Base-by-base conservation (phyloP, 2,113 vertebrate species). In the Melanerpes formicivorus region DNA sequence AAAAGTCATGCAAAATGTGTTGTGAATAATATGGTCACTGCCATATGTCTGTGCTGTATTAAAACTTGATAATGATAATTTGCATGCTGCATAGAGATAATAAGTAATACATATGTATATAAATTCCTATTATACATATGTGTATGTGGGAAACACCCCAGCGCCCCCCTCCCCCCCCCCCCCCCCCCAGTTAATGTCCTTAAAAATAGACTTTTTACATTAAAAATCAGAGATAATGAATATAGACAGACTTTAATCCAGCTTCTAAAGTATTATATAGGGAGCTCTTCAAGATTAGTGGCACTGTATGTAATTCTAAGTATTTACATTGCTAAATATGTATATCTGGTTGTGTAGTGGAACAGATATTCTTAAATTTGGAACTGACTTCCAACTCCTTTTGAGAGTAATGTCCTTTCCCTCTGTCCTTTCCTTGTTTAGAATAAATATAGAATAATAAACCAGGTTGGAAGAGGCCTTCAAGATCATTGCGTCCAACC, bases 401-500 rank as follows among this genome's bases (percentile, higher is more conserved):
- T 40, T 1, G 3, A 1, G 4, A 5, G 1, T 21, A 3, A 3
- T 2, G 5, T 58, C 6, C 6, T 64, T 80, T 54, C 59, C 6
- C 7, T 60, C 6, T 60, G 76, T 72, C 5, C 4, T 42, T 77
- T 65, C 4, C 6, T 6, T 18, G 19, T 34, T 34, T 34, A 34
- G 34, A 34, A 34, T 34, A 34, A 34, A 34, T 34, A 34, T 34
- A 34, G 34, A 34, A 34, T 34, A 34, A 34, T 34, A 34, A 34
- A 34, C 34, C 34, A 34, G 34, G 34, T 34, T 34, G 34, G 34
- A 34, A 34, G 34, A 34, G 34, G 7, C 34, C 34, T 34, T 34
- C 34, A 34, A 34, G 34, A 34, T 34, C 34, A 34, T 34, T 7
- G 34, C 7, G 34, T 34, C 34, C 34, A 34, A 34, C 34, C 34